A percentile compares a stretch with the other conserved stretches of the same genome.
These are phyloP conservation scores for Vicugna pacos DNA, from an alignment of 2,113 vertebrate species.

Conservation along the genomic window DNA sequence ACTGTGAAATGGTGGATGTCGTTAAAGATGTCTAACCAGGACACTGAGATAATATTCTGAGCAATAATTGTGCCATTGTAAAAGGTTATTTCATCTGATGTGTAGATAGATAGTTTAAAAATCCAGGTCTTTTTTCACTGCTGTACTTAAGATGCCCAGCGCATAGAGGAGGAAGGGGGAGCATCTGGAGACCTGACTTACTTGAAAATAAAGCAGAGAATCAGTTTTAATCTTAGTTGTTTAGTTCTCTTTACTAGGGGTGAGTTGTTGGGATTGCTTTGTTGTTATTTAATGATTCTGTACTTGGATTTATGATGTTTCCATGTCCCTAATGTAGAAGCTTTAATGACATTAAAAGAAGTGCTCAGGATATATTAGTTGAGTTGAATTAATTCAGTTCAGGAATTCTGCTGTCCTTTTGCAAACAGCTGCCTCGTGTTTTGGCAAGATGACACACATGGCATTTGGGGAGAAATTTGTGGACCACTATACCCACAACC, in stretches of 20 bases:
- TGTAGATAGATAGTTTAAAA: background rate
- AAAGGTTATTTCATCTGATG: conserved; percentile 9
- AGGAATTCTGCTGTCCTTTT: background rate
- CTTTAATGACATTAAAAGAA: conserved; percentile 26
- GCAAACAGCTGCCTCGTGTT: background rate
- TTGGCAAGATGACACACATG: background rate
- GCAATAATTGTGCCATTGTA: background rate
- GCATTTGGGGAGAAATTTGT: conserved; percentile 1
- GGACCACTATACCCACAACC: background rate
- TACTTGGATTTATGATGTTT: conserved; percentile 30
- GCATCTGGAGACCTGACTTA: background rate
- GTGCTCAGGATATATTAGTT: background rate
- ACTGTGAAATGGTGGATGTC: background rate
- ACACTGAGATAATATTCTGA: conserved; percentile 14
- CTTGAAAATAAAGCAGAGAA: background rate
- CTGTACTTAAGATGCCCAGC: background rate
- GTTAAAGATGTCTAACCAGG: background rate
- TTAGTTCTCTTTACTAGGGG: background rate
- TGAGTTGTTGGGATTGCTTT: background rate
- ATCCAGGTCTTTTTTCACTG: background rate
- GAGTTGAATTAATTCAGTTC: conserved; percentile 33
- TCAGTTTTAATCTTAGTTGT: background rate
- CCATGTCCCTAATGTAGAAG: background rate
- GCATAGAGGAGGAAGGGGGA: background rate
- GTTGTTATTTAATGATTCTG: background rate